Evolutionary conservation across 53 echinoderm and acorn worm genomes (phyloP).

Genomic region (Echinarachnius parma): DNA sequence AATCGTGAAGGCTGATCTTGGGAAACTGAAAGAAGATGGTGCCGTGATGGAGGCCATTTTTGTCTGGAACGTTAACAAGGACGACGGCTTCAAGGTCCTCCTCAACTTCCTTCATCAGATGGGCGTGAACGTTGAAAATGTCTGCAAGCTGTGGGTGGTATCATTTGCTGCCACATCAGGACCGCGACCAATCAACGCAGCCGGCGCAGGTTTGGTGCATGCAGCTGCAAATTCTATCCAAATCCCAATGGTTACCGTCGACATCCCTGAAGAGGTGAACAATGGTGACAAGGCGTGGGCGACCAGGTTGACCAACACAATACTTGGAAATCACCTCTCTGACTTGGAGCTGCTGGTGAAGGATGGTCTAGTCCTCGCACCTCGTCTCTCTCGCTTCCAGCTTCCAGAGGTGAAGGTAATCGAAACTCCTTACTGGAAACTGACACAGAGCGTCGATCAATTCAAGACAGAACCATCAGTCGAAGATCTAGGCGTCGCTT

Average conservation of each 20-base stretch:
- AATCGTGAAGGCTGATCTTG: conserved; percentile 43
- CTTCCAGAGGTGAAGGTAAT: conserved; percentile 28
- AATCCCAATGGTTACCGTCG: conserved; percentile 55
- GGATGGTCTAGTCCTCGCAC: conserved; percentile 45
- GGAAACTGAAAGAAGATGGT: conserved; percentile 45
- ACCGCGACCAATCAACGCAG: conserved; percentile 30
- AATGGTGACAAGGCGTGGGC: conserved; percentile 42
- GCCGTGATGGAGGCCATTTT: conserved; percentile 38
- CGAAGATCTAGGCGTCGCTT: conserved; percentile 52
- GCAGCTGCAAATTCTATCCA: conserved; percentile 60
- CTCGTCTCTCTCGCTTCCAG: conserved; percentile 42
- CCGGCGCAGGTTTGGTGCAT: conserved; percentile 56
- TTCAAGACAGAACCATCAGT: conserved; percentile 39
- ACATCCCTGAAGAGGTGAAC: conserved; percentile 42
- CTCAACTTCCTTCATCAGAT: conserved; percentile 43
- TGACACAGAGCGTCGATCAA: conserved; percentile 13
- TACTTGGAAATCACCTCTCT: conserved; percentile 8
- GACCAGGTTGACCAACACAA: background rate
- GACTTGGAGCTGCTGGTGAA: conserved; percentile 41
- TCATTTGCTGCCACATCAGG: conserved; percentile 43
- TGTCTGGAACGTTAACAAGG: conserved; percentile 38
- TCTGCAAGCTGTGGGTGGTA: conserved; percentile 55
- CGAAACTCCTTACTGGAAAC: conserved; percentile 63
- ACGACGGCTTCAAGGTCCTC: conserved; percentile 47
- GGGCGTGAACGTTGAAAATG: conserved; percentile 40